These are phyloP conservation scores for Poecilia picta DNA, from an alignment of 2,797 vertebrate genomes.

Conservation along the genomic window DNA sequence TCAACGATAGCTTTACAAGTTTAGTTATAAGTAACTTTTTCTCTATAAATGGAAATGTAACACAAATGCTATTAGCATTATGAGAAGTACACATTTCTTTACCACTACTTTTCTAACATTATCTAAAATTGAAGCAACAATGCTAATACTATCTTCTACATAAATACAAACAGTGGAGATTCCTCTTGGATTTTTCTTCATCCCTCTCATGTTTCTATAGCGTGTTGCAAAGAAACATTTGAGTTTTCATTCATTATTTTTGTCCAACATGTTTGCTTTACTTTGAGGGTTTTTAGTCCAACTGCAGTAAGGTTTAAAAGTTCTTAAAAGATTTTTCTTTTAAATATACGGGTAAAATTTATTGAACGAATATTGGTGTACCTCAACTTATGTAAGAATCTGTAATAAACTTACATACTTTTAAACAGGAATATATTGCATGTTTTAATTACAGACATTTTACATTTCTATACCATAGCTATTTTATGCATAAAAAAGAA, in stretches of 20 bases:
- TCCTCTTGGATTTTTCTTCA: background rate
- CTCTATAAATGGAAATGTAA: background rate
- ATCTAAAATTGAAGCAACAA: background rate
- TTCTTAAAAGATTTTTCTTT: background rate
- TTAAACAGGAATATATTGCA: background rate
- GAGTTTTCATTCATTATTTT: background rate
- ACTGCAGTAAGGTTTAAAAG: background rate
- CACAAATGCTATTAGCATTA: background rate
- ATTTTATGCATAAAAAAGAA: background rate
- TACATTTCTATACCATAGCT: background rate
- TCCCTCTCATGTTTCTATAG: background rate
- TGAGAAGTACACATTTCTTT: background rate
- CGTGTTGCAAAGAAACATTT: background rate
- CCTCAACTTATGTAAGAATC: background rate
- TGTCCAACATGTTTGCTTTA: background rate
- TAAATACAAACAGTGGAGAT: background rate
- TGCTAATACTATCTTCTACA: background rate
- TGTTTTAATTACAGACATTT: background rate
- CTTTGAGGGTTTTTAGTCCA: background rate
- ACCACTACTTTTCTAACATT: background rate
- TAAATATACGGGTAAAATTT: background rate
- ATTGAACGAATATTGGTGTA: background rate
- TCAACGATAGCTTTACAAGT: background rate
- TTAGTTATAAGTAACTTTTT: background rate
- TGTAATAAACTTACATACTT: background rate